These are phyloP conservation scores for Pristionchus maxplancki DNA, from an alignment of 2,888 invertebrate species.

Conservation along the genomic window DNA sequence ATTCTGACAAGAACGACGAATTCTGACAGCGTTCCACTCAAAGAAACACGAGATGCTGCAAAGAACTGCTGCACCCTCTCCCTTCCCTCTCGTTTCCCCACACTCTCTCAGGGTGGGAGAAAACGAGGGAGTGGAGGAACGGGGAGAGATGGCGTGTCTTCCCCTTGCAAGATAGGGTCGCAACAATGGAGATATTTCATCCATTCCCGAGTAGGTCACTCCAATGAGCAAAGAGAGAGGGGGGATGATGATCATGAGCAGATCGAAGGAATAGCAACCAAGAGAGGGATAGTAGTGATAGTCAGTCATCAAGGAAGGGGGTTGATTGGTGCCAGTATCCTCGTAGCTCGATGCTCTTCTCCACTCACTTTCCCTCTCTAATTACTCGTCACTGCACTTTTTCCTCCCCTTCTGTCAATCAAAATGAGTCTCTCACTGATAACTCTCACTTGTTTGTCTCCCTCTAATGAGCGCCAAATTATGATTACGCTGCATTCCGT, in stretches of 20 bases:
- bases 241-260: not conserved
- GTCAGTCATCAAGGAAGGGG: not conserved
- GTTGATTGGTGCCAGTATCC: not conserved
- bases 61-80: not conserved
- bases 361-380: constrained; percentile 4
- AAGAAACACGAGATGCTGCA: not conserved
- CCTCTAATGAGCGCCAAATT: constrained; percentile 13
- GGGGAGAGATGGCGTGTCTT: constrained; percentile 16
- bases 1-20: not conserved
- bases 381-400: constrained; percentile 42
- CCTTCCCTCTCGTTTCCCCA: not conserved
- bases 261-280: not conserved
- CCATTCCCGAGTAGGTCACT: constrained; percentile 39
- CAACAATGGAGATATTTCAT: constrained; percentile 36
- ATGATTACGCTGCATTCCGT: not conserved
- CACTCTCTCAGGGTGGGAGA: not conserved
- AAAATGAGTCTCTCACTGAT: constrained; percentile 34
- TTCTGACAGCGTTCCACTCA: not conserved
- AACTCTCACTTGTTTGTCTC: not conserved
- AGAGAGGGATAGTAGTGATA: not conserved
- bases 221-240: not conserved
- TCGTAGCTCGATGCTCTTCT: not conserved
- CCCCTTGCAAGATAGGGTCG: constrained; percentile 20
- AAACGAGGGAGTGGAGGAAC: not conserved
- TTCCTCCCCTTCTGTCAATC: constrained; percentile 27